Percentiles rank a stretch among this genome's conserved stretches.
These are phyloP conservation scores for Glaucopsyche alexis DNA, from an alignment of 2,888 invertebrate genomes.

Conservation along the genomic window DNA sequence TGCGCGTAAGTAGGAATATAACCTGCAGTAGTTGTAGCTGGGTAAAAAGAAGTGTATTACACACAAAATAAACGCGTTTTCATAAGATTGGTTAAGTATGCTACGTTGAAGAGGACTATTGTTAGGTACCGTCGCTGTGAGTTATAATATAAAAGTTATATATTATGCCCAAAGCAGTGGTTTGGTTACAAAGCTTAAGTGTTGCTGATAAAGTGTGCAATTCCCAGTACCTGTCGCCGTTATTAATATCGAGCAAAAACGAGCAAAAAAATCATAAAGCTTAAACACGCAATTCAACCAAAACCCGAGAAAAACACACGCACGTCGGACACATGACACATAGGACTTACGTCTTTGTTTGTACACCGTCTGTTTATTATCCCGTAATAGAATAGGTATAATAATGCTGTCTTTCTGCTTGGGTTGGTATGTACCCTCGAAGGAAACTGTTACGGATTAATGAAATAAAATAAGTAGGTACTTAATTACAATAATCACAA, in stretches of 20 bases:
- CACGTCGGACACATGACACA: constrained; percentile 2
- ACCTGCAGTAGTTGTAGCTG: no score
- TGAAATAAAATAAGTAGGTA: constrained; percentile 1
- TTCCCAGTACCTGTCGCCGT: neutral
- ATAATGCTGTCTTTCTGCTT: constrained; percentile 5
- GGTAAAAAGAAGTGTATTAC: no score
- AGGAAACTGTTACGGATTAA: constrained; percentile 2
- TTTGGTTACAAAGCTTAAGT: constrained; percentile 1
- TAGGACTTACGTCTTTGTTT: constrained; percentile 5
- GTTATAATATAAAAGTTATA: neutral
- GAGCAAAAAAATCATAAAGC: neutral
- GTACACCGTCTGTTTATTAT: constrained; percentile 5
- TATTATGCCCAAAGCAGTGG: neutral
- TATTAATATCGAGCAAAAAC: constrained; percentile 1
- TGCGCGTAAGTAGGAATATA: no score
- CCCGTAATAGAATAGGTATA: constrained; percentile 2
- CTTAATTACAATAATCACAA: constrained; percentile 1
- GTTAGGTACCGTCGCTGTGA: no score
- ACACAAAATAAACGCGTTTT: no score
- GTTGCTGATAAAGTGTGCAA: constrained; percentile 1
- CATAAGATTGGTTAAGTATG: no score
- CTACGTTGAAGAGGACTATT: no score
- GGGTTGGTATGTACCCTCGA: constrained; percentile 4
- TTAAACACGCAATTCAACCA: constrained; percentile 1
- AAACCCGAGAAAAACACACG: constrained; percentile 1